These are phyloP conservation scores for Carduelis carduelis DNA, from an alignment of 2,797 vertebrate genomes.

Conservation along the genomic window DNA sequence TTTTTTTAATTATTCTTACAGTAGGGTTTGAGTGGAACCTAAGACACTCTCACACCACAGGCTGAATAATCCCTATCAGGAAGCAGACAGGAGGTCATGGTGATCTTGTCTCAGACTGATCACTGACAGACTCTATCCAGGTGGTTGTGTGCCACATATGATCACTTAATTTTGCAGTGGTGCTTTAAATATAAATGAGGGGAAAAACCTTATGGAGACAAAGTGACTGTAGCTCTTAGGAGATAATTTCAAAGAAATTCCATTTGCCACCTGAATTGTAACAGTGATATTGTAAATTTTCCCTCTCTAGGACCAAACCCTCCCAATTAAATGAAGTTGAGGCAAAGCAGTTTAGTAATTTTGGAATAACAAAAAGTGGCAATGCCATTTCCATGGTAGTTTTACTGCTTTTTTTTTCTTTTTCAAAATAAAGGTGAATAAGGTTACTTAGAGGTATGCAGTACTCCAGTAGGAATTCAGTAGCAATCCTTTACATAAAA, in stretches of 20 bases:
- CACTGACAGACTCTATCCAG: neutral
- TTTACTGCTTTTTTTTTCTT: neutral
- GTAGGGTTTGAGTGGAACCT: neutral
- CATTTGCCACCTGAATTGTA: neutral
- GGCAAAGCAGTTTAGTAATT: neutral
- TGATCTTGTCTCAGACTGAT: neutral
- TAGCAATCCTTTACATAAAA: neutral
- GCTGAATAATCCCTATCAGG: neutral
- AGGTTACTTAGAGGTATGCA: neutral
- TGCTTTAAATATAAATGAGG: neutral
- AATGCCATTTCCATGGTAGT: fast-evolving
- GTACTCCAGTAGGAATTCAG: neutral
- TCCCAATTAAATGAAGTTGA: neutral
- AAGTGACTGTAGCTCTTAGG: neutral
- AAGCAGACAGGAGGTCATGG: neutral
- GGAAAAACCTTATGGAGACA: fast-evolving
- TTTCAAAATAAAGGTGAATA: neutral
- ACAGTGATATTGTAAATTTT: neutral
- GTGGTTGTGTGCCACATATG: neutral
- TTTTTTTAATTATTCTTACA: too few relatives aligned
- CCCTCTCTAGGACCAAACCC: neutral
- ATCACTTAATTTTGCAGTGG: neutral
- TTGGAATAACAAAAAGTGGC: neutral
- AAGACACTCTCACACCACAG: too few relatives aligned
- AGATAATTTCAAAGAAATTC: neutral